Conservation (phyloP, 2,797 vertebrate species). For the Siniperca undulata region DNA sequence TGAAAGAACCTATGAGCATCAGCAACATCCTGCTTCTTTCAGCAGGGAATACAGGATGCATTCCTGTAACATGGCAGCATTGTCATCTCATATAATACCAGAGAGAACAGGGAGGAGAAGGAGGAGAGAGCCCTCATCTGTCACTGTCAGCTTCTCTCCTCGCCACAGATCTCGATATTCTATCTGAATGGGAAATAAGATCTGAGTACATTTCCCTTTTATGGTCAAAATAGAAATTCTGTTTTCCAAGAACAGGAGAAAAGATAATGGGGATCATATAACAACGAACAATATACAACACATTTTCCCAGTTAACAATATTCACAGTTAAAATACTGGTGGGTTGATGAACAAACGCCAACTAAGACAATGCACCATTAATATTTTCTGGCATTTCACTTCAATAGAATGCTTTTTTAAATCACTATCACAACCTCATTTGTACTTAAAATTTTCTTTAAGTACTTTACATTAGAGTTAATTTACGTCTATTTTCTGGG, state of each 20-base stretch:
- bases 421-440: background rate
- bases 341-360: background rate
- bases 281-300: background rate
- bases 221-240: constrained; percentile 16
- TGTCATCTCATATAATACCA: constrained; percentile 64
- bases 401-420: background rate
- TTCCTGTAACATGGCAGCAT: constrained; percentile 71
- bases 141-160: constrained; percentile 40
- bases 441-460: background rate
- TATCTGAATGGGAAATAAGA: constrained; percentile 19
- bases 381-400: background rate
- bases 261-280: background rate
- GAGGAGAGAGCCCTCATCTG: constrained; percentile 47
- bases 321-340: background rate
- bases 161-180: constrained; percentile 11
- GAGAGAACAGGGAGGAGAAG: constrained; percentile 34
- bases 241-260: constrained; percentile 16
- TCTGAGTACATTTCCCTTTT: background rate
- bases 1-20: constrained; percentile 82
- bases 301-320: background rate
- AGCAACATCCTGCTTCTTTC: constrained; percentile 81
- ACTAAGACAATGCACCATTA: background rate
- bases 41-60: constrained; percentile 62
- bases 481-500: background rate
- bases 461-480: background rate